Evolutionary conservation across 2,797 vertebrate genomes (phyloP).

Genomic region (Esox lucius): DNA sequence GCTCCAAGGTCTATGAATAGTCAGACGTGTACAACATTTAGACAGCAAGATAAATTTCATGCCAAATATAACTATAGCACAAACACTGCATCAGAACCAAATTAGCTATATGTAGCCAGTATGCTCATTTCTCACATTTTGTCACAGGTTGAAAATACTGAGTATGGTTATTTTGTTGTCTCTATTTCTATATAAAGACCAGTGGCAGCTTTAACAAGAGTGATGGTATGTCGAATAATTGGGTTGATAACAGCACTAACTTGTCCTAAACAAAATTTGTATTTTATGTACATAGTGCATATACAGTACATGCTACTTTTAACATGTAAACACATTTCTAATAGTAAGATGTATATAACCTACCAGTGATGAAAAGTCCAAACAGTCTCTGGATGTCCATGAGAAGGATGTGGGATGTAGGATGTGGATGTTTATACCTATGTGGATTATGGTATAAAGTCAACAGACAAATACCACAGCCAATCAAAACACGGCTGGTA

Average conservation of each 20-base stretch:
- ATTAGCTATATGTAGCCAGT: neutral
- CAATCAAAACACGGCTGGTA: too few relatives aligned
- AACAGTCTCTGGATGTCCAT: conserved; percentile 33
- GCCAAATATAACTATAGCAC: neutral
- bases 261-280: neutral
- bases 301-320: neutral
- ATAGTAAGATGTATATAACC: neutral
- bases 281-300: too few relatives aligned
- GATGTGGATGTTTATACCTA: neutral
- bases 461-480: too few relatives aligned
- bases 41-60: neutral
- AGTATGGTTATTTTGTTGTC: neutral
- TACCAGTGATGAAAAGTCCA: conserved; percentile 29
- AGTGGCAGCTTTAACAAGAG: neutral
- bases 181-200: neutral
- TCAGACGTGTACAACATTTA: too few relatives aligned
- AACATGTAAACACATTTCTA: neutral
- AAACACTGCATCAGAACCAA: neutral
- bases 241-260: too few relatives aligned
- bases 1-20: too few relatives aligned
- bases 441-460: too few relatives aligned
- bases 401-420: conserved; percentile 5
- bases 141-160: neutral
- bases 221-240: neutral
- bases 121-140: neutral